Evolutionary conservation across 2,888 invertebrate genomes (phyloP).

Genomic region (Ceraclea dissimilis): DNA sequence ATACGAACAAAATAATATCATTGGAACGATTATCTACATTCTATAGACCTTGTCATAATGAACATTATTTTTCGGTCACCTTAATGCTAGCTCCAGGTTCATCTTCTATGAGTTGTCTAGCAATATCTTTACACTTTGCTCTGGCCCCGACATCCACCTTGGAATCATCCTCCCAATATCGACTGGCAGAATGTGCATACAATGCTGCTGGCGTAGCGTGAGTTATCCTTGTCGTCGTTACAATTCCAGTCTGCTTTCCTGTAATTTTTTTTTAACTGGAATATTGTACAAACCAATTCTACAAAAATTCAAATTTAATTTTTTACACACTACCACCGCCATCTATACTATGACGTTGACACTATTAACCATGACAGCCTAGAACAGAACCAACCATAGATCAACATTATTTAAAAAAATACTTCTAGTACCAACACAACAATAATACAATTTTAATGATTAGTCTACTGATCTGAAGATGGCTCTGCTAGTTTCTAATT

Average conservation of each 20-base stretch:
- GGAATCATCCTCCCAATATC: constrained; percentile 59
- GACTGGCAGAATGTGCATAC: constrained; percentile 53
- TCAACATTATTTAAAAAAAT: too few relatives aligned
- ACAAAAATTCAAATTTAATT: too few relatives aligned
- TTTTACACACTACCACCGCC: too few relatives aligned
- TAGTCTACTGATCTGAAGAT: too few relatives aligned
- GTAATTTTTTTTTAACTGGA: background rate
- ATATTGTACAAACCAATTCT: background rate
- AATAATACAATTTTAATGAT: too few relatives aligned
- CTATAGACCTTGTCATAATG: background rate
- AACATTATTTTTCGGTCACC: constrained; percentile 32
- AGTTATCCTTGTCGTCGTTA: constrained; percentile 60
- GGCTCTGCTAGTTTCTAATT: too few relatives aligned
- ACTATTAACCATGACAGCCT: too few relatives aligned
- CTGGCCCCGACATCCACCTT: constrained; percentile 51
- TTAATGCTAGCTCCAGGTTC: constrained; percentile 56
- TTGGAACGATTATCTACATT: background rate
- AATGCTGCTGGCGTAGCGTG: constrained; percentile 59
- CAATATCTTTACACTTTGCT: constrained; percentile 56
- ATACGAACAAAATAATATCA: too few relatives aligned
- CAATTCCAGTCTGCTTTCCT: constrained; percentile 59
- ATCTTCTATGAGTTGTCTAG: constrained; percentile 56
- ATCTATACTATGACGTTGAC: too few relatives aligned
- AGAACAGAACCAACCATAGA: too few relatives aligned
- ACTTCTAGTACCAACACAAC: too few relatives aligned